Percentiles rank a stretch among this genome's conserved stretches.
These are phyloP conservation scores for Laothoe populi DNA, from an alignment of 2,888 invertebrate species.

Conservation along the genomic window DNA sequence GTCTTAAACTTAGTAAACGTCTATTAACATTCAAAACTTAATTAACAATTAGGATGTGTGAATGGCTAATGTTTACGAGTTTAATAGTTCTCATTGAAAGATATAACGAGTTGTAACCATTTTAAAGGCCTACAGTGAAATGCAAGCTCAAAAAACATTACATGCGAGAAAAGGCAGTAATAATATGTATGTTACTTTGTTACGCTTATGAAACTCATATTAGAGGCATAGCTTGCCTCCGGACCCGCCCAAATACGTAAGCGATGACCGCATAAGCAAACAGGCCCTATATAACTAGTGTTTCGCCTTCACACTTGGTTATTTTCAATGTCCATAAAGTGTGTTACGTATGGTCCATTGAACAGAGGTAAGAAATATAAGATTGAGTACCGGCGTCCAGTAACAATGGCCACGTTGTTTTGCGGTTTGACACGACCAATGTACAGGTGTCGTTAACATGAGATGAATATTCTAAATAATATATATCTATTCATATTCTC, in stretches of 20 bases:
- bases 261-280: slow-evolving; percentile 71
- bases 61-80: neutral
- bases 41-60: neutral
- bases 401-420: slow-evolving; percentile 46
- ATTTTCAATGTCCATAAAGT: slow-evolving; percentile 42
- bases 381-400: slow-evolving; percentile 41
- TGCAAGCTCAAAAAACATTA: slow-evolving; percentile 1
- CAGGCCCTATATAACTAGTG: slow-evolving; percentile 42
- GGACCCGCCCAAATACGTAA: slow-evolving; percentile 60
- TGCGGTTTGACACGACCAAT: slow-evolving; percentile 40
- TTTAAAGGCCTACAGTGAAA: neutral
- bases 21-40: neutral
- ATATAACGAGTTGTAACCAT: neutral
- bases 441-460: slow-evolving; percentile 33
- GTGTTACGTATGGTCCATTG: slow-evolving; percentile 46
- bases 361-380: slow-evolving; percentile 38
- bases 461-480: slow-evolving; percentile 29
- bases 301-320: slow-evolving; percentile 65
- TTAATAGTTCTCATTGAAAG: neutral
- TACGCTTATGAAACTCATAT: slow-evolving; percentile 24
- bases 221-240: slow-evolving; percentile 13
- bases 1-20: neutral
- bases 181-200: slow-evolving; percentile 17
- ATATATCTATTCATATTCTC: neutral
- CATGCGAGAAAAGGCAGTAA: neutral